Evolutionary conservation across 2,113 vertebrate genomes (phyloP), one percentile per base, ranked within the genome.

Genomic region (Scartelaos histophorus): DNA sequence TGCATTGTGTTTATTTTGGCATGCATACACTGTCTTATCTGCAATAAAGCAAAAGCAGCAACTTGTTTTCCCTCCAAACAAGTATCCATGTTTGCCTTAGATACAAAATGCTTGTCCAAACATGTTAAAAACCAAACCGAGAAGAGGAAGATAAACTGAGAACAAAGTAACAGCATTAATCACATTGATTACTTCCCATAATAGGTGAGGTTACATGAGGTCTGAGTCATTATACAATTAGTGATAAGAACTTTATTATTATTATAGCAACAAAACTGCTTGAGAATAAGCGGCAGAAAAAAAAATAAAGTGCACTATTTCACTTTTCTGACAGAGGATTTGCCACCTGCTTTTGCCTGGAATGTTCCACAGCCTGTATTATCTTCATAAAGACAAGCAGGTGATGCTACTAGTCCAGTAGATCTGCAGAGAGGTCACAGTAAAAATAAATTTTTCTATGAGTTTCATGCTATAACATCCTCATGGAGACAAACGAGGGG

Each of bases 1-100:
- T 70, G 46, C 65, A 79, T 57, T n/a, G 43, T 87, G 53, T 90
- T 86, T 90, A 65, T 75, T 84, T 87, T 87, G 81, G 82, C 70
- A 13, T 66, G 19, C 11, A 35, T 54, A 35, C 64, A 57, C 67
- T n/a, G 46, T 57, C 69, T 83, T 83, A 85, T 88, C 85, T 78
- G 35, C 69, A 76, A 47, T 71, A 74, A 71, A 78, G 62, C 69
- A 82, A 68, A 66, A 24, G 56, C 21, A 65, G 66, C 47, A 71
- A 68, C 61, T 81, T 85, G 53, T 88, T 78, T 84, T 80, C 45
- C 75, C 74, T 88, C 65, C 46, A 64, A 87, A 78, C 69, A 68
- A n/a, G 43, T 29, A 45, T 80, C 73, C 67, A 67, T 82, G 83
- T 88, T 86, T 84, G 80, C 61, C 0, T 54, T 80, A 78, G 35